Evolutionary conservation across 2,113 vertebrate genomes (phyloP).

Genomic region (Casuarius casuarius): DNA sequence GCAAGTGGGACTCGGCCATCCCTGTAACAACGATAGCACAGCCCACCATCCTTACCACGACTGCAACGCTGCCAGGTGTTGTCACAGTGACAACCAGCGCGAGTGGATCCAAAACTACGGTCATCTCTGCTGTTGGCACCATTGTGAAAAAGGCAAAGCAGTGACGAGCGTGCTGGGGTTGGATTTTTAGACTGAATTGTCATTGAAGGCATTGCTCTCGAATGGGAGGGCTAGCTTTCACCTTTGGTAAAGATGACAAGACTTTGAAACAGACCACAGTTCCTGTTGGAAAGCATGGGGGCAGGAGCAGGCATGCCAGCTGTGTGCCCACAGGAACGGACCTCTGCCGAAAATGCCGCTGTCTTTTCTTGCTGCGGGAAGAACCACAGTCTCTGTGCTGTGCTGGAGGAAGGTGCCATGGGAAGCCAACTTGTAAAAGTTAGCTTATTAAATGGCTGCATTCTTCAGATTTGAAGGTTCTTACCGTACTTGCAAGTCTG

Average conservation of each 20-base stretch:
- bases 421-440: conserved; percentile 6
- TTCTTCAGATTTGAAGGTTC: background rate
- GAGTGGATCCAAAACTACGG: conserved; percentile 96
- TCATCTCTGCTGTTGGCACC: conserved; percentile 97
- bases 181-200: conserved; percentile 37
- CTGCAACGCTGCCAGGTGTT: conserved; percentile 89
- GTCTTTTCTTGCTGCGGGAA: conserved; percentile 1
- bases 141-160: conserved; percentile 98
- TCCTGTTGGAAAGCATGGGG: background rate
- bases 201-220: background rate
- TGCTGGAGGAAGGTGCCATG: background rate
- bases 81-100: conserved; percentile 97
- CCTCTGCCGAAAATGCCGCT: conserved; percentile 27
- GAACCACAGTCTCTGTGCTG: background rate
- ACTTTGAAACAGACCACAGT: conserved; percentile 37
- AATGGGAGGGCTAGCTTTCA: conserved; percentile 18
- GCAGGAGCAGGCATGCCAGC: conserved; percentile 40
- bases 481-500: conserved; percentile 20
- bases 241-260: conserved; percentile 34
- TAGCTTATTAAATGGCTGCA: background rate
- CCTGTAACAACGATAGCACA: conserved; percentile 91
- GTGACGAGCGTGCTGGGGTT: conserved; percentile 75
- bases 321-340: conserved; percentile 34
- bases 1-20: conserved; percentile 98
- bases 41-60: conserved; percentile 93